Conservation (phyloP, 2,888 invertebrate genomes). For the Acanthacorydalis orientalis region DNA sequence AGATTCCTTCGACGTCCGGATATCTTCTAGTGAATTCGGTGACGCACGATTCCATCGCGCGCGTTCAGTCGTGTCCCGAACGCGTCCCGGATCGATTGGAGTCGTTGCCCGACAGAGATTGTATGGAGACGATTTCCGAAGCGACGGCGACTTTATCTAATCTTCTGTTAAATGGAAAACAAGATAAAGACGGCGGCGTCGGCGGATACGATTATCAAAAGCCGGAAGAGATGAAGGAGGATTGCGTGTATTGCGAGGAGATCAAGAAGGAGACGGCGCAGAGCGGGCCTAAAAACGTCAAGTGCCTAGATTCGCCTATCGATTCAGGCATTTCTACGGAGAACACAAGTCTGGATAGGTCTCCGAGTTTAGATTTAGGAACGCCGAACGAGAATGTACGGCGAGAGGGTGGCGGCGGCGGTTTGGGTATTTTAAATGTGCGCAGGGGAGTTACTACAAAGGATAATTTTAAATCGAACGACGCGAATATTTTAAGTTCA, state of each 20-base stretch:
- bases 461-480: not conserved
- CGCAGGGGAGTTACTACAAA: not conserved
- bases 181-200: constrained; percentile 5
- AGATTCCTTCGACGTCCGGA: constrained; percentile 44
- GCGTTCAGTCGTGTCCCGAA: constrained; percentile 33
- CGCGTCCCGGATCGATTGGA: constrained; percentile 18
- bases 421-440: not conserved
- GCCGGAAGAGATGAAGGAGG: constrained; percentile 8
- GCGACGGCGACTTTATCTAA: constrained; percentile 44
- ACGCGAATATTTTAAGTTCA: not conserved
- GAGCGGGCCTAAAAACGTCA: constrained; percentile 3
- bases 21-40: constrained; percentile 45
- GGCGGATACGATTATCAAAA: constrained; percentile 9
- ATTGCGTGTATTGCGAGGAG: constrained; percentile 5
- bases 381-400: not conserved
- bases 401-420: not conserved
- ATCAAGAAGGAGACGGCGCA: not conserved
- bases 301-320: constrained; percentile 21
- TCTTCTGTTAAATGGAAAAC: constrained; percentile 30
- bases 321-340: constrained; percentile 60
- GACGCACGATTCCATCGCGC: constrained; percentile 36
- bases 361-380: constrained; percentile 36
- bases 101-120: constrained; percentile 31
- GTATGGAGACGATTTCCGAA: constrained; percentile 39
- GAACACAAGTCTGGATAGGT: constrained; percentile 49